Conservation (phyloP, 2,113 vertebrate genomes). For the Thalassarche chlororhynchos region DNA sequence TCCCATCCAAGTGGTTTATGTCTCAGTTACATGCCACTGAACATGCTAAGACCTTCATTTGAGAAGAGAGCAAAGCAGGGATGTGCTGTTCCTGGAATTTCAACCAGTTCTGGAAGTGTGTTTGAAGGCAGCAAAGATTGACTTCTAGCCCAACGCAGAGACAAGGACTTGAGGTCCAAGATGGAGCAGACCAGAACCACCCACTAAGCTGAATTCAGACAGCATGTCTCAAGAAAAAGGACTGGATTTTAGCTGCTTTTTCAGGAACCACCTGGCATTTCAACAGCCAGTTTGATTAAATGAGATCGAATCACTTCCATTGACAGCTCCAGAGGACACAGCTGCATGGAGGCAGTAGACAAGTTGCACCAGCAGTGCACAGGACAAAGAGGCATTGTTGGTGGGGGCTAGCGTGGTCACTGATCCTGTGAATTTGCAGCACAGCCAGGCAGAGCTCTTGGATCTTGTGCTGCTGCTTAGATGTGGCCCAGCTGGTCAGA, state of each 20-base stretch:
- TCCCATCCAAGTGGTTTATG: background rate
- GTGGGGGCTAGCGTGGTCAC: background rate
- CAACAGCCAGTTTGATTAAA: background rate
- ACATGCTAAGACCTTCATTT: background rate
- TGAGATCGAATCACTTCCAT: background rate
- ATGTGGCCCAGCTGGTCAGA: background rate
- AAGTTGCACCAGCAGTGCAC: background rate
- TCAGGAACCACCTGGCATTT: background rate
- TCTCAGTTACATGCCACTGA: background rate
- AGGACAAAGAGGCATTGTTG: background rate
- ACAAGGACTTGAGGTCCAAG: background rate
- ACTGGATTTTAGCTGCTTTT: background rate
- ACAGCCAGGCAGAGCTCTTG: background rate
- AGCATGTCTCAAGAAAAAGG: background rate
- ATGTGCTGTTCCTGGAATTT: background rate
- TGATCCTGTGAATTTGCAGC: background rate
- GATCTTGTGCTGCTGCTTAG: background rate
- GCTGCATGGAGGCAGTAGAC: background rate
- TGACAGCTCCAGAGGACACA: background rate
- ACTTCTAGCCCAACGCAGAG: background rate
- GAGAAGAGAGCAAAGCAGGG: background rate
- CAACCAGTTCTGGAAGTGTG: background rate
- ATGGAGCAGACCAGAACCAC: background rate
- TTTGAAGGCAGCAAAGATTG: background rate
- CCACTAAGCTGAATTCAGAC: background rate